A percentile compares a stretch with the other conserved stretches of the same genome.
Conservation (phyloP, 92 coral and sea anemone genomes). For the Palythoa heliodiscus region DNA sequence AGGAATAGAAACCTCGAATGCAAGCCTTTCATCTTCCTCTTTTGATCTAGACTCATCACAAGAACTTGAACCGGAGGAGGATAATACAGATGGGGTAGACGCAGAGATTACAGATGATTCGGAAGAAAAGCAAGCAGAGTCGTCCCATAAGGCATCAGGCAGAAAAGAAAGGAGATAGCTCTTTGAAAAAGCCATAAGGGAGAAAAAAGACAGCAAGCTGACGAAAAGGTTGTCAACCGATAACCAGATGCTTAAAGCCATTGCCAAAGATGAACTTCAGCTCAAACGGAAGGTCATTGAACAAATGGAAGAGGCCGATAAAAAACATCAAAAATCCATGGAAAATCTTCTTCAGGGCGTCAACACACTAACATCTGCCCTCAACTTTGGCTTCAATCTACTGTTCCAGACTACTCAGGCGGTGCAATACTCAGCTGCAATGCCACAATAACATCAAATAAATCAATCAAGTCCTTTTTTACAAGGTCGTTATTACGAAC, state of each 20-base stretch:
- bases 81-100: too few relatives aligned
- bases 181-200: background rate
- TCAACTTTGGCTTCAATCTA: background rate
- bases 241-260: background rate
- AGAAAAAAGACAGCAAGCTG: constrained; percentile 1
- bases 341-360: background rate
- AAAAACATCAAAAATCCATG: background rate
- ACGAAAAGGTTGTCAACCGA: background rate
- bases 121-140: background rate
- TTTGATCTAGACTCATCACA: too few relatives aligned
- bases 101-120: background rate
- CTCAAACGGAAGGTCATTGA: constrained; percentile 1
- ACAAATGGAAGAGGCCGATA: background rate
- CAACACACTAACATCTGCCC: constrained; percentile 16
- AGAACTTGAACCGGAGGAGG: too few relatives aligned
- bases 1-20: too few relatives aligned
- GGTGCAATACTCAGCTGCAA: constrained; percentile 30
- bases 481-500: constrained; percentile 15
- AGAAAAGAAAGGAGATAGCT: background rate
- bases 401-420: constrained; percentile 13
- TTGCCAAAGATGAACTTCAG: background rate
- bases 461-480: constrained; percentile 26
- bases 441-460: constrained; percentile 29
- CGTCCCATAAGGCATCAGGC: background rate
- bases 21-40: too few relatives aligned